Percentiles rank a stretch among this genome's conserved stretches.
These are phyloP conservation scores for Nephotettix cincticeps DNA, from an alignment of 1,140 invertebrate species.

Conservation along the genomic window DNA sequence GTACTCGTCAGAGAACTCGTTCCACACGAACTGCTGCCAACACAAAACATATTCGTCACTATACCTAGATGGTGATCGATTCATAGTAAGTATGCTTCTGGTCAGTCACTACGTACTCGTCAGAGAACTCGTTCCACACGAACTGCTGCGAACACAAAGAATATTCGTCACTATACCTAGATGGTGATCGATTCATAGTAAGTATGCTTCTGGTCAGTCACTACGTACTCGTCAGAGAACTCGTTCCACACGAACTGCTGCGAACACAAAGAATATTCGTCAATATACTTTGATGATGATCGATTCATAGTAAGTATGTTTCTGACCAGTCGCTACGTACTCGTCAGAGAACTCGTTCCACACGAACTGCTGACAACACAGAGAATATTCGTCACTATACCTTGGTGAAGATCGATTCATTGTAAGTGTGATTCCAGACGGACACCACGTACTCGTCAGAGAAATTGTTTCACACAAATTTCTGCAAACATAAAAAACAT, in stretches of 20 bases:
- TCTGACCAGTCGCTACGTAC: constrained; percentile 72
- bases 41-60: constrained; percentile 22
- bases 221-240: constrained; percentile 74
- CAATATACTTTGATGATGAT: constrained; percentile 80
- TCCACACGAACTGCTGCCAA: constrained; percentile 82
- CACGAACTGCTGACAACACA: constrained; percentile 74
- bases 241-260: constrained; percentile 88
- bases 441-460: constrained; percentile 76
- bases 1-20: constrained; percentile 79
- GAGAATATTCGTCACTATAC: constrained; percentile 44
- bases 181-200: constrained; percentile 82
- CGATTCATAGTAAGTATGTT: constrained; percentile 77
- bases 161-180: constrained; percentile 57
- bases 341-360: constrained; percentile 80
- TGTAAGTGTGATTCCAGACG: constrained; percentile 72
- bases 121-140: constrained; percentile 80
- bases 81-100: constrained; percentile 75
- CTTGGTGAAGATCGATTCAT: constrained; percentile 80
- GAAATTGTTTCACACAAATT: constrained; percentile 87
- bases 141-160: constrained; percentile 68
- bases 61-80: constrained; percentile 81
- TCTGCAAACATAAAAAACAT: constrained; percentile 52
- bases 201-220: constrained; percentile 73
- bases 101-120: constrained; percentile 75
- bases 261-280: constrained; percentile 31